Evolutionary conservation across 2,888 invertebrate species (phyloP).

Genomic region (Orthonevra nobilis): DNA sequence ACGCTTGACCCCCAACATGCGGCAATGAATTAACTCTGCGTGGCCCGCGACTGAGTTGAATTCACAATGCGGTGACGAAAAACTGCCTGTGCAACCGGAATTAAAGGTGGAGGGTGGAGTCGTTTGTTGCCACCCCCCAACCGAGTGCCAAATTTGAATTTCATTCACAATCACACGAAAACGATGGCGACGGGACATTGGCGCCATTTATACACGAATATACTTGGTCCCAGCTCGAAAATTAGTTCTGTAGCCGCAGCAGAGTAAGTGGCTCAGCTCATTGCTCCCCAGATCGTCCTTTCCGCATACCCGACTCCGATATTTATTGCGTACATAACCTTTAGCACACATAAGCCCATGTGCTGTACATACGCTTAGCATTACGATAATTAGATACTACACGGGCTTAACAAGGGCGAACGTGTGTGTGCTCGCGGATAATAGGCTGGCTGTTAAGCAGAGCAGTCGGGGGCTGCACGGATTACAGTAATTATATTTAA

Average conservation of each 20-base stretch:
- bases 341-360: conserved; percentile 64
- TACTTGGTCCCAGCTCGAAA: conserved; percentile 49
- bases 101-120: no score
- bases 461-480: conserved; percentile 29
- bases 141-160: conserved; percentile 37
- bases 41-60: conserved; percentile 31
- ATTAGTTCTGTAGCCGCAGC: conserved; percentile 47
- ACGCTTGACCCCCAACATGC: conserved; percentile 36
- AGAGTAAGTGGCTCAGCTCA: conserved; percentile 20
- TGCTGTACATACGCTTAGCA: conserved; percentile 64
- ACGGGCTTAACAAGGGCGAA: conserved; percentile 60
- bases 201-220: conserved; percentile 41
- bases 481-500: conserved; percentile 68
- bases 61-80: conserved; percentile 39
- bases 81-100: not conserved
- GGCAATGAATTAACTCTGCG: conserved; percentile 45
- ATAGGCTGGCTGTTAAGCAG: conserved; percentile 19
- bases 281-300: conserved; percentile 4
- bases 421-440: conserved; percentile 35
- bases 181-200: conserved; percentile 8
- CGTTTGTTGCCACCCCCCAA: no score
- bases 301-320: conserved; percentile 30
- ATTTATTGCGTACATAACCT: conserved; percentile 67
- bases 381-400: conserved; percentile 68
- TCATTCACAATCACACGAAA: conserved; percentile 48